Conservation (phyloP, 2,797 vertebrate genomes). For the Cuculus canorus region DNA sequence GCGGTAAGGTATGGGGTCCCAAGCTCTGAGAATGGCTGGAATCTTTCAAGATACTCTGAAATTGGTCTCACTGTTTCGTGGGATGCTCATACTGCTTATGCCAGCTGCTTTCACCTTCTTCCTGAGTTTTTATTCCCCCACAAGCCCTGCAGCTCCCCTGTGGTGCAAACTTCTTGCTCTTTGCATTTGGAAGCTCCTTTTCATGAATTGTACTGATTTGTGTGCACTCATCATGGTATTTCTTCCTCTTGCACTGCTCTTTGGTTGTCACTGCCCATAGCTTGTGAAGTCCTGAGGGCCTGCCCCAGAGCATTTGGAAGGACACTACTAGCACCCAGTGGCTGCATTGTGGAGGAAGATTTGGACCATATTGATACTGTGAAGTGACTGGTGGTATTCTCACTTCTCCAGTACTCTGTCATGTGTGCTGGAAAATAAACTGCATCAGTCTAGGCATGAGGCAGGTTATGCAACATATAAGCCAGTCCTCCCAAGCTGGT, state of each 20-base stretch:
- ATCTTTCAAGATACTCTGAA: neutral
- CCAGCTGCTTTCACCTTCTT: neutral
- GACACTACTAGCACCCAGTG: neutral
- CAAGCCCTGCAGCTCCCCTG: neutral
- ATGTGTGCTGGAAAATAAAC: neutral
- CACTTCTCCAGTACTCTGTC: neutral
- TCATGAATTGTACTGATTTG: neutral
- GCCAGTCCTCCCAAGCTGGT: neutral
- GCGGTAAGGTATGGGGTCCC: constrained; percentile 81
- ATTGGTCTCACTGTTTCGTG: neutral
- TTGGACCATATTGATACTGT: neutral
- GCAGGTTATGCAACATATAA: neutral
- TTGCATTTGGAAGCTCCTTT: neutral
- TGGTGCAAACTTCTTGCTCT: neutral
- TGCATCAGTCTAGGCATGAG: neutral
- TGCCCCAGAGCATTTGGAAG: neutral
- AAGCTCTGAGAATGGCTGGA: neutral
- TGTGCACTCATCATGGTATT: neutral
- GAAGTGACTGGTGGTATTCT: neutral
- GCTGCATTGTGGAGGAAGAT: neutral
- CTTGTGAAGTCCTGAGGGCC: neutral
- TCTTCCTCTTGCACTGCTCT: neutral
- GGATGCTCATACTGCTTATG: neutral
- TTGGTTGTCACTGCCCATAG: neutral
- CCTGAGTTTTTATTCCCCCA: neutral